These are phyloP conservation scores for Agrochola lota DNA, from an alignment of 2,888 invertebrate species.

Conservation along the genomic window DNA sequence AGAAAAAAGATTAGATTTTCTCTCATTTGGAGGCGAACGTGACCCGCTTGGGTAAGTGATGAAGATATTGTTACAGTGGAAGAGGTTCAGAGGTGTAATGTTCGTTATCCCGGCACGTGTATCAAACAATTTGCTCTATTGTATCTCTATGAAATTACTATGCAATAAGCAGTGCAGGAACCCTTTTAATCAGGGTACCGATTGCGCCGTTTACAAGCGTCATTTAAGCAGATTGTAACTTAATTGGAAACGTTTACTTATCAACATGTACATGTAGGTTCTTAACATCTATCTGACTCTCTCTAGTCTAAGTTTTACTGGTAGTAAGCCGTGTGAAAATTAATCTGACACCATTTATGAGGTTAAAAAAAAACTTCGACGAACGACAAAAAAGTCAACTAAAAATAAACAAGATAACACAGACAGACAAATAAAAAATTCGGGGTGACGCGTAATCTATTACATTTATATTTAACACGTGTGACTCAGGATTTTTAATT, in stretches of 20 bases:
- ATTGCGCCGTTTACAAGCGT: background rate
- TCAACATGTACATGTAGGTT: no score
- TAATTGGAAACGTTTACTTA: background rate
- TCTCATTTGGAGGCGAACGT: slow-evolving; percentile 84
- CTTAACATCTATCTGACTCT: no score
- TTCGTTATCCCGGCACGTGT: slow-evolving; percentile 83
- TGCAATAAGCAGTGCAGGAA: slow-evolving; percentile 47
- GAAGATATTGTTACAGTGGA: slow-evolving; percentile 79
- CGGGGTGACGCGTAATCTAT: no score
- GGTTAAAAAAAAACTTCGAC: no score
- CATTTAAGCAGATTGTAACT: background rate
- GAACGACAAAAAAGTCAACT: no score
- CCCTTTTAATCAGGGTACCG: slow-evolving; percentile 2
- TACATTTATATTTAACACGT: no score
- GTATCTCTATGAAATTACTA: slow-evolving; percentile 71
- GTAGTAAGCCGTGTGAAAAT: no score
- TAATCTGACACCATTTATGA: no score
- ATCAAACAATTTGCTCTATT: slow-evolving; percentile 79
- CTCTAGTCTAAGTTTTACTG: no score
- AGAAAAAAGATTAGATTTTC: slow-evolving; percentile 86
- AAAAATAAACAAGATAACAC: no score
- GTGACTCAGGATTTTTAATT: no score
- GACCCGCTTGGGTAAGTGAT: slow-evolving; percentile 82
- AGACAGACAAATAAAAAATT: no score
- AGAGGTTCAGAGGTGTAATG: slow-evolving; percentile 78